phyloP scores from a whole-genome alignment of 2,113 vertebrate species.

The Mixornis gularis region DNA sequence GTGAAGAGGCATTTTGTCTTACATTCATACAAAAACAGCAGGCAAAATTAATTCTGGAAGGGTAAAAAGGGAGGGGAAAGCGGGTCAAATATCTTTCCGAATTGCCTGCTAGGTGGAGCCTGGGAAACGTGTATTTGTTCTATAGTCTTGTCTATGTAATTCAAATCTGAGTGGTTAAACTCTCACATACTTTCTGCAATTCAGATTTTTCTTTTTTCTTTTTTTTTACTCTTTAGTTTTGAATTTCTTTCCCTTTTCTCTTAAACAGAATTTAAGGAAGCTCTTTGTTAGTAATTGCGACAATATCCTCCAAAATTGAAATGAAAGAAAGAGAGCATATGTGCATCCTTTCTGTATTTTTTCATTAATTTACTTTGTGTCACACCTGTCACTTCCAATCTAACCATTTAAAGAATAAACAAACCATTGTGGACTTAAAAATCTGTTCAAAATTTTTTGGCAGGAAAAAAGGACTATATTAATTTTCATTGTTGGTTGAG shows the following conservation, averaged over 20 bases:
- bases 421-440: slow-evolving; percentile 60
- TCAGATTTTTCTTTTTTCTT: not conserved
- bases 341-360: slow-evolving; percentile 46
- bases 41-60: slow-evolving; percentile 47
- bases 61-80: slow-evolving; percentile 1
- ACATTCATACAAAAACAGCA: slow-evolving; percentile 32
- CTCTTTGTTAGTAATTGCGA: not conserved
- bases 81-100: slow-evolving; percentile 56
- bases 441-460: slow-evolving; percentile 43
- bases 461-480: slow-evolving; percentile 51
- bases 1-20: slow-evolving; percentile 57
- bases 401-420: slow-evolving; percentile 51
- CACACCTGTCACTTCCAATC: slow-evolving; percentile 42
- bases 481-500: slow-evolving; percentile 65
- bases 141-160: slow-evolving; percentile 64
- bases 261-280: not conserved
- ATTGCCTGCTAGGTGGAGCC: slow-evolving; percentile 71
- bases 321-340: not conserved
- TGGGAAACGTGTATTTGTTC: slow-evolving; percentile 66
- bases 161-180: slow-evolving; percentile 67
- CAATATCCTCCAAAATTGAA: slow-evolving; percentile 51
- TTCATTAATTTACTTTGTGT: slow-evolving; percentile 44
- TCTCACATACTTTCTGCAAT: not conserved
- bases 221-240: not conserved
- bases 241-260: not conserved